phyloP scores from a whole-genome alignment of 35 echinoderm and acorn worm genomes.

The Heliocidaris tuberculata region DNA sequence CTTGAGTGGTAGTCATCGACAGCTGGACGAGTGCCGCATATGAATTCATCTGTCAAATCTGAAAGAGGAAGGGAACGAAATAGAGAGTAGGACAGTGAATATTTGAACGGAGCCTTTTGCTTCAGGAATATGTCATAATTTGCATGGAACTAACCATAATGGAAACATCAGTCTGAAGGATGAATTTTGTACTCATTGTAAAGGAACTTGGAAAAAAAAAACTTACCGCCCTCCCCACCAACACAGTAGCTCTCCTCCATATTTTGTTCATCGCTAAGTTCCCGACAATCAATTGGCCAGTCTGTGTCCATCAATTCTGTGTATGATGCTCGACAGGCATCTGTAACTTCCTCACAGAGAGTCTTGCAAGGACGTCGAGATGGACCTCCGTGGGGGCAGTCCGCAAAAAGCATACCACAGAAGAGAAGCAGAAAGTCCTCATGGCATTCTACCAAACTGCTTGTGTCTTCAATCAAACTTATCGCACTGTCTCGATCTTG shows the following conservation, averaged over 20 bases:
- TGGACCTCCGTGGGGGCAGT: slow-evolving; percentile 13
- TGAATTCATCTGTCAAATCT: not conserved
- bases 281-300: not conserved
- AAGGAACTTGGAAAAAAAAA: not conserved
- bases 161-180: not conserved
- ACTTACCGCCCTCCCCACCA: slow-evolving; percentile 34
- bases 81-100: no score
- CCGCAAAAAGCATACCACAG: slow-evolving; percentile 7
- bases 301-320: no score
- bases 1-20: not conserved
- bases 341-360: not conserved
- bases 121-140: no score
- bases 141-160: not conserved
- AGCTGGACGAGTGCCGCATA: slow-evolving; percentile 28
- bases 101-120: no score
- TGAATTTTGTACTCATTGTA: not conserved
- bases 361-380: not conserved
- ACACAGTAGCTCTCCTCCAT: not conserved
- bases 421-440: not conserved
- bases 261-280: not conserved
- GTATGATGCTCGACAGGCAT: not conserved
- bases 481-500: not conserved
- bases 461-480: not conserved
- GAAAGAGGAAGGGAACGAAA: not conserved
- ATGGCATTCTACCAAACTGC: not conserved